These are phyloP conservation scores for Brachypodius melanocephalos DNA, from an alignment of 2,113 vertebrate genomes.

Conservation along the genomic window DNA sequence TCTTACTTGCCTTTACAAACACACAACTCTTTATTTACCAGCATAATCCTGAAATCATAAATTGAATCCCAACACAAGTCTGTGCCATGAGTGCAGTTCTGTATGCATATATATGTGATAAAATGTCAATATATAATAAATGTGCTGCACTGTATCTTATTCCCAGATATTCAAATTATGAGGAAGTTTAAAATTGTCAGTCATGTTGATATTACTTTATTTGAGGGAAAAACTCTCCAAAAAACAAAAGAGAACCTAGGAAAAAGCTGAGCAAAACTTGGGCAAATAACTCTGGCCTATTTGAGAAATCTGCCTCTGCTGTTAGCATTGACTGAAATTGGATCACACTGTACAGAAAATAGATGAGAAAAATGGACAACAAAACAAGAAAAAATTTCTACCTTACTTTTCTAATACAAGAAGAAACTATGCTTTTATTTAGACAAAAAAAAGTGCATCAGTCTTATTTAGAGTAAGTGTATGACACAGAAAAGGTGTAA, in stretches of 20 bases:
- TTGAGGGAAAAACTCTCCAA: background rate
- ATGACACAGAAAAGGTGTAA: background rate
- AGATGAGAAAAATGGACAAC: background rate
- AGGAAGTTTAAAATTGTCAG: background rate
- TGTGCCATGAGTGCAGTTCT: background rate
- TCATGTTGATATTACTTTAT: background rate
- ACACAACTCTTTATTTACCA: background rate
- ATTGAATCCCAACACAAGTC: background rate
- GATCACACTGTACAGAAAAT: background rate
- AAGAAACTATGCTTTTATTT: background rate
- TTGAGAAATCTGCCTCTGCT: background rate
- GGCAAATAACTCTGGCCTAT: background rate
- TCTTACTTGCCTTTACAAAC: background rate
- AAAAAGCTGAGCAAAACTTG: background rate
- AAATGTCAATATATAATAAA: background rate
- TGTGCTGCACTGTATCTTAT: background rate
- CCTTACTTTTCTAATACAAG: background rate
- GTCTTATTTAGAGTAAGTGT: background rate
- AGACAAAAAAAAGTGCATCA: background rate
- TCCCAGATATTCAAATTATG: background rate
- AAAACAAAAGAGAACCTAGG: background rate
- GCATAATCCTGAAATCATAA: background rate
- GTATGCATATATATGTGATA: background rate
- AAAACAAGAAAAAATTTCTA: background rate
- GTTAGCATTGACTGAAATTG: background rate